These are phyloP conservation scores for Haemorhous mexicanus DNA, from an alignment of 2,113 vertebrate genomes.

Conservation along the genomic window DNA sequence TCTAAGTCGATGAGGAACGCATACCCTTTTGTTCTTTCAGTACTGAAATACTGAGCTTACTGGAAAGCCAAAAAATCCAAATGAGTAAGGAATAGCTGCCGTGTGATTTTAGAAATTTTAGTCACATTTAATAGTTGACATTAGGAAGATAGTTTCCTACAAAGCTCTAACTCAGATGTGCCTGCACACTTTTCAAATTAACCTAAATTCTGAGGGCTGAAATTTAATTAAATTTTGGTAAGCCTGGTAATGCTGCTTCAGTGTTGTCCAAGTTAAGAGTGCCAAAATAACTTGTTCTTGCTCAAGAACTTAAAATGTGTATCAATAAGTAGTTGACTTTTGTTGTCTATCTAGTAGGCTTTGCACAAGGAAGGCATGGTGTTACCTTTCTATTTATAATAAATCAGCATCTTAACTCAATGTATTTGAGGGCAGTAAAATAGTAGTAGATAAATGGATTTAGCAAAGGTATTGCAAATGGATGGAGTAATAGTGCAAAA, in stretches of 20 bases:
- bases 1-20: not conserved
- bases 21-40: not conserved
- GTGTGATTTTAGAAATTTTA: not conserved
- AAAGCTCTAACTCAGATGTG: constrained; percentile 9
- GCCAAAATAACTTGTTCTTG: not conserved
- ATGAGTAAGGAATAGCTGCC: not conserved
- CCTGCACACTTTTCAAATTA: not conserved
- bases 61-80: not conserved
- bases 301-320: not conserved
- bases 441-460: not conserved
- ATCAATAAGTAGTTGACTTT: not conserved
- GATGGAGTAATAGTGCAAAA: not conserved
- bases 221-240: constrained; percentile 27
- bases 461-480: not conserved
- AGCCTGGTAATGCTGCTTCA: not conserved
- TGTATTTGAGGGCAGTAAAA: not conserved
- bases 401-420: not conserved
- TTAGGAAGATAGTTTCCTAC: not conserved
- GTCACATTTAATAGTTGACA: not conserved
- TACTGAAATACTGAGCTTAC: not conserved
- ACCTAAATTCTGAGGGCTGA: constrained; percentile 18
- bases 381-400: not conserved
- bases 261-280: not conserved
- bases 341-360: not conserved
- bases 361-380: not conserved